Percentiles rank a stretch among this genome's conserved stretches.
Evolutionary conservation across 2,888 invertebrate species (phyloP).

Genomic region (Bhutanitis thaidina): DNA sequence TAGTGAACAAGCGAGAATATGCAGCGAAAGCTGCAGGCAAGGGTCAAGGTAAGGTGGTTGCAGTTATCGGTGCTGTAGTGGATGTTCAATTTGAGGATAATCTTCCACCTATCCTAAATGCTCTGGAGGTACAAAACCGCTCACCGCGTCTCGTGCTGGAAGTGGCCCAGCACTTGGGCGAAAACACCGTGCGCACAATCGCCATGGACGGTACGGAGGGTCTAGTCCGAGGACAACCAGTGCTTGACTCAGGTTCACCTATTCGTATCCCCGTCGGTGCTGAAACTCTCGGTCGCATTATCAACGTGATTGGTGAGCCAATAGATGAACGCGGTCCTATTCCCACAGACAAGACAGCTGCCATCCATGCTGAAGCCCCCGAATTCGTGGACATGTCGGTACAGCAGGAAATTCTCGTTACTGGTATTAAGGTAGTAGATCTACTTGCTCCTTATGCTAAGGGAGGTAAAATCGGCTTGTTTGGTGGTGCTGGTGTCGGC

Average conservation of each 20-base stretch:
- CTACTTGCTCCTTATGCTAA: slow-evolving; percentile 95
- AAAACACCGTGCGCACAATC: slow-evolving; percentile 93
- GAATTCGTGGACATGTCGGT: slow-evolving; percentile 96
- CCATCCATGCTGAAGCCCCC: slow-evolving; percentile 95
- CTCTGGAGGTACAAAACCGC: slow-evolving; percentile 94
- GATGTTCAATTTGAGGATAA: slow-evolving; percentile 97
- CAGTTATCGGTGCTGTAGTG: slow-evolving; percentile 98
- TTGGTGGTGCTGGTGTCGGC: slow-evolving; percentile 97
- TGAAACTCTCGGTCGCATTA: slow-evolving; percentile 94
- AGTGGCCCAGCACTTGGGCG: slow-evolving; percentile 95
- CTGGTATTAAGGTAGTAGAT: slow-evolving; percentile 97
- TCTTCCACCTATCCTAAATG: slow-evolving; percentile 96
- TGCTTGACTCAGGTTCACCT: slow-evolving; percentile 90
- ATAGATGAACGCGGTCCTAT: slow-evolving; percentile 96
- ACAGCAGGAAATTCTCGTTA: slow-evolving; percentile 93
- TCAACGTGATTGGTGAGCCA: slow-evolving; percentile 93
- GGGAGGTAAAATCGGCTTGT: slow-evolving; percentile 96
- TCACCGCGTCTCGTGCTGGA: slow-evolving; percentile 89
- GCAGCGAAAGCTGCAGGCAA: slow-evolving; percentile 55
- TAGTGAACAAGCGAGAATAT: slow-evolving; percentile 67
- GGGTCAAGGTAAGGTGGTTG: slow-evolving; percentile 87
- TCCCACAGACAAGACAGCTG: slow-evolving; percentile 85
- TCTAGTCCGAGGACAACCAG: slow-evolving; percentile 91
- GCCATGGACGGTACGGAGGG: slow-evolving; percentile 98
- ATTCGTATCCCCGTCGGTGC: slow-evolving; percentile 96